phyloP scores from a whole-genome alignment of 2,797 vertebrate species.

The Hylomyscus alleni region DNA sequence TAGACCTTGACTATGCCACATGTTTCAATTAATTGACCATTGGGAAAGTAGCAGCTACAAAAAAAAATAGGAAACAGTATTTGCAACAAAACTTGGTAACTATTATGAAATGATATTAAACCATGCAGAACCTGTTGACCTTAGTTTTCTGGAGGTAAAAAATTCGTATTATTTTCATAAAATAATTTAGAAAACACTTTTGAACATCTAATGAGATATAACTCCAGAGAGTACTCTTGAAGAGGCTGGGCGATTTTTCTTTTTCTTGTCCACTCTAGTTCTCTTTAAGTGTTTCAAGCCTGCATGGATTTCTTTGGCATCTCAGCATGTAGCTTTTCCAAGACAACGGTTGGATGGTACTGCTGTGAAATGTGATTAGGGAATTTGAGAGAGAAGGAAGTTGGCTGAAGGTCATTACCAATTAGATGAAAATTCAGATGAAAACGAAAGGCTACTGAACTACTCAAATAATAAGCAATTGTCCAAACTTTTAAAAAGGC shows the following conservation, averaged over 20 bases:
- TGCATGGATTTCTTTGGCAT: conserved; percentile 74
- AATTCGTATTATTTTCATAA: conserved; percentile 79
- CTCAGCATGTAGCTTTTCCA: conserved; percentile 68
- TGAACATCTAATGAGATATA: conserved; percentile 65
- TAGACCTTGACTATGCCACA: conserved; percentile 68
- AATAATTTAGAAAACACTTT: conserved; percentile 72
- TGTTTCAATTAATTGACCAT: conserved; percentile 75
- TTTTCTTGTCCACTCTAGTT: conserved; percentile 60
- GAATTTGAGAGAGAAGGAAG: conserved; percentile 74
- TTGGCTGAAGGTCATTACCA: conserved; percentile 80
- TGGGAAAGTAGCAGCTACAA: conserved; percentile 76
- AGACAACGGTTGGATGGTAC: conserved; percentile 66
- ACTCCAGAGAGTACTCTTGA: conserved; percentile 69
- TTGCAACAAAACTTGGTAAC: conserved; percentile 69
- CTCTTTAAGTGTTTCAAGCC: conserved; percentile 72
- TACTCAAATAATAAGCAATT: conserved; percentile 79
- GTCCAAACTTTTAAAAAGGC: conserved; percentile 72
- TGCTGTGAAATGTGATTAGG: conserved; percentile 80
- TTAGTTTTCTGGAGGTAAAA: conserved; percentile 76
- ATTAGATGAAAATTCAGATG: conserved; percentile 81
- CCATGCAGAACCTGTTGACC: conserved; percentile 61
- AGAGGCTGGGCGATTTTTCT: conserved; percentile 61
- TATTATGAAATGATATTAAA: conserved; percentile 63
- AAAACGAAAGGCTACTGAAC: conserved; percentile 77
- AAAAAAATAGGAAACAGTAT: conserved; percentile 79